Conservation (phyloP, 2,888 invertebrate genomes). For the Eupsilia transversa region DNA sequence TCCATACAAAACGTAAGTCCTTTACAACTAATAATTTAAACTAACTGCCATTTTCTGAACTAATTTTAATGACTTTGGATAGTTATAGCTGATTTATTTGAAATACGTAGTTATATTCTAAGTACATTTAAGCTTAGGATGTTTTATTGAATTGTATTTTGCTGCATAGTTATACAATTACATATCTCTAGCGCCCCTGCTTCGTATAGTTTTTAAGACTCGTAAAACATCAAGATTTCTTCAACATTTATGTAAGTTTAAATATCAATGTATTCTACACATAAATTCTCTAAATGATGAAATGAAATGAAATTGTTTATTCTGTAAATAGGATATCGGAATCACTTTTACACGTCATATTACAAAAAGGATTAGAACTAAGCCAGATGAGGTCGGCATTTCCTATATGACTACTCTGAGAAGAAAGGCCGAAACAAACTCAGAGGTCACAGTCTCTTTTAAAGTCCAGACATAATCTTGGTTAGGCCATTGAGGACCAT, state of each 20-base stretch:
- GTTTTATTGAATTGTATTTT: not conserved
- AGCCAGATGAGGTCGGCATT: too few species aligned
- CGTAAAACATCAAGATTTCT: not conserved
- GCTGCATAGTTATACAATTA: not conserved
- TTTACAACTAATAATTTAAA: not conserved
- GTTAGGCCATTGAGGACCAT: too few species aligned
- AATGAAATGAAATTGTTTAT: too few species aligned
- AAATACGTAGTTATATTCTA: not conserved
- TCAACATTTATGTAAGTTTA: too few species aligned
- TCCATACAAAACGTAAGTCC: conserved; percentile 41
- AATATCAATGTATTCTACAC: too few species aligned
- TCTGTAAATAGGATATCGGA: too few species aligned
- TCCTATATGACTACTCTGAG: too few species aligned
- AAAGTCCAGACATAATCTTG: too few species aligned
- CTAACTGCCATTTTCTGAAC: not conserved
- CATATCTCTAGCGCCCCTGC: not conserved
- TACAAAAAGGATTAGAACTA: too few species aligned
- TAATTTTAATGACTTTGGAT: not conserved
- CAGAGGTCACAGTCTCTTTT: too few species aligned
- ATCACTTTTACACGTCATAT: too few species aligned
- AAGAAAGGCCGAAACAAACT: too few species aligned
- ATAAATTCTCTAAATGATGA: not conserved
- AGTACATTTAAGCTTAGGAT: not conserved
- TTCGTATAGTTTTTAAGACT: not conserved
- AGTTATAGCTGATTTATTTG: not conserved